Conservation (phyloP, 2,113 vertebrate genomes). For the Aphelocoma coerulescens region DNA sequence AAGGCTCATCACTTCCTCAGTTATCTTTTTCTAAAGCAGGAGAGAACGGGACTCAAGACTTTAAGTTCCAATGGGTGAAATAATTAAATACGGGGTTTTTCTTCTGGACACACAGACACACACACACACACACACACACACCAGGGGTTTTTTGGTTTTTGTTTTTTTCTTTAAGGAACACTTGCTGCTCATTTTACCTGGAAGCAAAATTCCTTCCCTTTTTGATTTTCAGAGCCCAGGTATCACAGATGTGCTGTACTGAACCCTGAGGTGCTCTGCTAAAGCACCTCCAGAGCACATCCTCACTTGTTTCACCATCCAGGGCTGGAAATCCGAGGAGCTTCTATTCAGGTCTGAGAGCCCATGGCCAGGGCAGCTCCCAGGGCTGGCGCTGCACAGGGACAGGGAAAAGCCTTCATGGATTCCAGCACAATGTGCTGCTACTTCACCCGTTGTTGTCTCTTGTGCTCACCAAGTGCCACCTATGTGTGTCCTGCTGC, state of each 20-base stretch:
- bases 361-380: not conserved
- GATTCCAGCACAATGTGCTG: not conserved
- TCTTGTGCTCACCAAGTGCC: fast-evolving
- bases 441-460: not conserved
- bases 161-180: not conserved
- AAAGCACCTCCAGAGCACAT: not conserved
- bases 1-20: not conserved
- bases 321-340: not conserved
- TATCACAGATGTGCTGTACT: fast-evolving
- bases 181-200: not conserved
- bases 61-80: not conserved
- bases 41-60: not conserved
- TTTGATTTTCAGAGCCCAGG: not conserved
- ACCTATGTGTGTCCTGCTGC: not conserved
- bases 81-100: not conserved
- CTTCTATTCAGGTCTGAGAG: not conserved
- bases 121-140: not conserved
- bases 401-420: not conserved
- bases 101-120: not conserved
- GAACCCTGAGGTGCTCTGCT: not conserved
- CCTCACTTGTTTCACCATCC: not conserved
- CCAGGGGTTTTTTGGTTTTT: too few species aligned
- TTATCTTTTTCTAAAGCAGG: not conserved
- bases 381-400: fast-evolving
- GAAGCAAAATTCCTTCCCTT: not conserved